These are phyloP conservation scores for Drosophila kepulauana DNA, from an alignment of 1,140 invertebrate species.

Conservation along the genomic window DNA sequence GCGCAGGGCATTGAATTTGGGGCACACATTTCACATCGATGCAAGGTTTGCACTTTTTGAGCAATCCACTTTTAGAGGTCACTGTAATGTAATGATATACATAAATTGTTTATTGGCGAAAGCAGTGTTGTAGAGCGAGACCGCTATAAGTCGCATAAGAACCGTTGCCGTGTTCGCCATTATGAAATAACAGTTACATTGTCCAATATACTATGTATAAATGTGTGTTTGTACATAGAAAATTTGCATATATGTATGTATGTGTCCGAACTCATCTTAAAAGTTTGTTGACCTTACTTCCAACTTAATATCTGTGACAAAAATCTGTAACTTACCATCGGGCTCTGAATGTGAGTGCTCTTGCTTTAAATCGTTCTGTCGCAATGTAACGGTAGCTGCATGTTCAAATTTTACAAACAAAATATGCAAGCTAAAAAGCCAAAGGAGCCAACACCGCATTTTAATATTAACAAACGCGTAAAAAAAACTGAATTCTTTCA, in stretches of 20 bases:
- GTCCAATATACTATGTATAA: not conserved
- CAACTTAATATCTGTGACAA: not conserved
- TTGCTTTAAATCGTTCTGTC: constrained; percentile 50
- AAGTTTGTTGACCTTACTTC: not conserved
- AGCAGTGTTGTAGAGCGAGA: constrained; percentile 21
- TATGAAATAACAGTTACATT: not conserved
- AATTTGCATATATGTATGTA: too few species aligned
- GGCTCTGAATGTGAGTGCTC: not conserved
- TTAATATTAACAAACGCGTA: not conserved
- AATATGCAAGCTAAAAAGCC: constrained; percentile 28
- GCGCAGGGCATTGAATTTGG: constrained; percentile 88
- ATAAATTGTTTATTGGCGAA: not conserved
- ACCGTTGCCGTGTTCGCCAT: constrained; percentile 17
- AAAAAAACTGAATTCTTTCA: not conserved
- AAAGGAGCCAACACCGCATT: constrained; percentile 13
- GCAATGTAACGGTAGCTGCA: constrained; percentile 42
- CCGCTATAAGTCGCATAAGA: constrained; percentile 1
- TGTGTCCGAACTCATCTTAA: too few species aligned
- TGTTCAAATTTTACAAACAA: not conserved
- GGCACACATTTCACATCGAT: constrained; percentile 86
- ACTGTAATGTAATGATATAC: constrained; percentile 14
- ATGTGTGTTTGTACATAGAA: not conserved
- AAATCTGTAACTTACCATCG: constrained; percentile 14
- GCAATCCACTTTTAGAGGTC: constrained; percentile 44
- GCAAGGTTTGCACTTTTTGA: constrained; percentile 81